Percentiles rank a stretch among this genome's conserved stretches.
Evolutionary conservation across 2,888 invertebrate genomes (phyloP).

Genomic region (Leucania comma): DNA sequence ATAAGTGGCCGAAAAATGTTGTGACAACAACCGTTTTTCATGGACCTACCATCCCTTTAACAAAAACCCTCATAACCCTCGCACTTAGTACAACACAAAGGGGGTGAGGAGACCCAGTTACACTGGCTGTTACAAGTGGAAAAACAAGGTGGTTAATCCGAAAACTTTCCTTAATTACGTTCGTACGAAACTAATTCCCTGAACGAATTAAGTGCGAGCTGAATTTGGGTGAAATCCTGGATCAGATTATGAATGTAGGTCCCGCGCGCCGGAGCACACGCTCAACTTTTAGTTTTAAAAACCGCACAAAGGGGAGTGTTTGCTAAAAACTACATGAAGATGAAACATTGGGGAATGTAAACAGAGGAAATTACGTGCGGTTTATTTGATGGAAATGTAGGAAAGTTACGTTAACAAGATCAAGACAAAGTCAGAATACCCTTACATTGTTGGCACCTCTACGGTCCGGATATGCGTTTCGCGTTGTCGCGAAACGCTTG

Average conservation of each 20-base stretch:
- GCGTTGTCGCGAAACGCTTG: no score
- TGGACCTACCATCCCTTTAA: conserved; percentile 64
- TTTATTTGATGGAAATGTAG: neutral
- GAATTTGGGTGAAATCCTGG: conserved; percentile 83
- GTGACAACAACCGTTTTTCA: conserved; percentile 71
- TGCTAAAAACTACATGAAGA: conserved; percentile 35
- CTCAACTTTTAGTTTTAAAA: conserved; percentile 56
- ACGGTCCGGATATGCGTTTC: no score
- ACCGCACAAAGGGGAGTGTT: conserved; percentile 51
- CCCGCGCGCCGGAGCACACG: conserved; percentile 46
- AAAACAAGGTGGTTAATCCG: conserved; percentile 88
- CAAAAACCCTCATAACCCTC: conserved; percentile 35
- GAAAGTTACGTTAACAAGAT: neutral
- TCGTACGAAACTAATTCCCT: conserved; percentile 87
- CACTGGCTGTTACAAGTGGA: conserved; percentile 78
- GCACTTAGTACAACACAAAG: conserved; percentile 23
- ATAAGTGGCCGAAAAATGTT: conserved; percentile 88
- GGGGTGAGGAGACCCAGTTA: conserved; percentile 68
- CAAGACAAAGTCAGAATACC: neutral
- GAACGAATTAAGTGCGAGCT: conserved; percentile 85
- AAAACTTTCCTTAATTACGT: conserved; percentile 89
- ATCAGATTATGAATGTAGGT: conserved; percentile 79
- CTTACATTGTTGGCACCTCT: no score
- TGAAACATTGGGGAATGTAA: conserved; percentile 10
- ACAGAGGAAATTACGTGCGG: conserved; percentile 4